Conservation (phyloP, 53 echinoderm and acorn worm genomes). For the Antedon mediterranea region DNA sequence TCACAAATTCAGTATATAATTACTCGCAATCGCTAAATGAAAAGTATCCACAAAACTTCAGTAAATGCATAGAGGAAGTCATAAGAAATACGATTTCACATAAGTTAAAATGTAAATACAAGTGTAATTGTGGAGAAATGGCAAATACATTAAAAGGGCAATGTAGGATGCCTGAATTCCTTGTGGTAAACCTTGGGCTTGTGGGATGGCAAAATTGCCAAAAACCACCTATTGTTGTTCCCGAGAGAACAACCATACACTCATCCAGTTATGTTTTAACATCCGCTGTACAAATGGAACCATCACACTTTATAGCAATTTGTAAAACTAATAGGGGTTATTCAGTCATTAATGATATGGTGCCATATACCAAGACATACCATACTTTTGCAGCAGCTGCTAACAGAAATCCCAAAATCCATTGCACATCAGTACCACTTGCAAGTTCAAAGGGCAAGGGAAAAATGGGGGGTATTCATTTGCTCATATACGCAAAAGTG, state of each 20-base stretch:
- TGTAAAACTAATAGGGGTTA: not conserved
- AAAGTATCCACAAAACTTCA: slow-evolving; percentile 3
- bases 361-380: not conserved
- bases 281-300: slow-evolving; percentile 15
- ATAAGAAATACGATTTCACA: not conserved
- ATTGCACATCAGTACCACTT: not conserved
- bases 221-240: slow-evolving; percentile 12
- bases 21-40: slow-evolving; percentile 10
- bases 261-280: slow-evolving; percentile 6
- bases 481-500: not conserved
- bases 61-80: not conserved
- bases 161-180: slow-evolving; percentile 8
- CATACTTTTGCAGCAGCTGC: slow-evolving; percentile 6
- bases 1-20: not conserved
- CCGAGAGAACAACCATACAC: slow-evolving; percentile 2
- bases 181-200: slow-evolving; percentile 9
- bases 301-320: slow-evolving; percentile 7
- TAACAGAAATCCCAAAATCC: not conserved
- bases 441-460: not conserved
- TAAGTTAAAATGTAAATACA: not conserved
- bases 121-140: too few relatives aligned
- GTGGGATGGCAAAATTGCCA: not conserved
- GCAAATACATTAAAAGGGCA: not conserved
- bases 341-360: slow-evolving; percentile 13
- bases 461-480: not conserved